Evolutionary conservation across 2,888 invertebrate species (phyloP).

Genomic region (Platycheirus albimanus): DNA sequence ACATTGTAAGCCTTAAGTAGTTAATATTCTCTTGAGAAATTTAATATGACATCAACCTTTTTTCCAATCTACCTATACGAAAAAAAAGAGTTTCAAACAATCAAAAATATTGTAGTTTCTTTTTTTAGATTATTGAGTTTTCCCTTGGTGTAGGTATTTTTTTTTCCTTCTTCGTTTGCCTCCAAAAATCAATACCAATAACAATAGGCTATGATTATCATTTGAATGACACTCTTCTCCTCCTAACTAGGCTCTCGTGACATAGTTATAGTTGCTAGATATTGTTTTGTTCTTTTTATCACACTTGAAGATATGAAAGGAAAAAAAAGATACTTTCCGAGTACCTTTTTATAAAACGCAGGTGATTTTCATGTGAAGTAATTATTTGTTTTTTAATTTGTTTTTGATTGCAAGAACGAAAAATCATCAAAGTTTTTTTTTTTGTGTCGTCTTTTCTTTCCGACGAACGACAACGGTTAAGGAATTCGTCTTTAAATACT

Average conservation of each 20-base stretch:
- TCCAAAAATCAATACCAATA: constrained; percentile 70
- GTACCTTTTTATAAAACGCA: constrained; percentile 12
- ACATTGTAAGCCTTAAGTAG: neutral
- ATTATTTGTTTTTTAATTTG: neutral
- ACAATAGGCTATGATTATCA: constrained; percentile 70
- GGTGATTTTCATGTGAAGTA: constrained; percentile 42
- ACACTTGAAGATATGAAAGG: constrained; percentile 29
- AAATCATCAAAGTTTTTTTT: constrained; percentile 5
- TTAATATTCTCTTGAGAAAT: neutral
- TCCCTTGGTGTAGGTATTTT: constrained; percentile 1
- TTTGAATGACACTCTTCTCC: constrained; percentile 54
- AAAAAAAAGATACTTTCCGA: neutral
- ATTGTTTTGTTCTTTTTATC: constrained; percentile 26
- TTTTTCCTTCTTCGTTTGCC: constrained; percentile 28
- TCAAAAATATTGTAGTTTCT: constrained; percentile 6
- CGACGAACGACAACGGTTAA: constrained; percentile 29
- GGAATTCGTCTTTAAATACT: constrained; percentile 36
- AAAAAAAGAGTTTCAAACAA: neutral
- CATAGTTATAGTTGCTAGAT: constrained; percentile 65
- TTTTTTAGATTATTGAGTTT: constrained; percentile 34
- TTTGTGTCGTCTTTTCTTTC: constrained; percentile 7
- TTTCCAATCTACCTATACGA: neutral
- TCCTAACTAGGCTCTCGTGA: constrained; percentile 62
- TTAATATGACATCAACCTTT: constrained; percentile 3
- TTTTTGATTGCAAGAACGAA: neutral